A percentile compares a stretch with the other conserved stretches of the same genome.
Conservation (phyloP, 2,113 vertebrate genomes). For the Menidia beryllina region DNA sequence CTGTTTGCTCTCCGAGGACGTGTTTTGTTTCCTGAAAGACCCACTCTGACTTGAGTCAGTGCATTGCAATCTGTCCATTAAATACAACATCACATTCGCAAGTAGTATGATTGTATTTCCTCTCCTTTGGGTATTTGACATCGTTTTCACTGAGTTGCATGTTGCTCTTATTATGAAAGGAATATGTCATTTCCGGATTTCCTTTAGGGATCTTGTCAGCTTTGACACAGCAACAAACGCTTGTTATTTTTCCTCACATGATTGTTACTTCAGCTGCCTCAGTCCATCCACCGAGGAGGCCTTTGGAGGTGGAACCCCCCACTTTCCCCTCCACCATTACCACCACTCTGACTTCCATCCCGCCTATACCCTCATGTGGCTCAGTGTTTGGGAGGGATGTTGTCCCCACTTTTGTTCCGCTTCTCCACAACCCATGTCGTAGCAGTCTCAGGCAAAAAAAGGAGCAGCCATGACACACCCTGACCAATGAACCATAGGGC, state of each 20-base stretch:
- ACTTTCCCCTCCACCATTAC: neutral
- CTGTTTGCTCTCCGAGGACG: neutral
- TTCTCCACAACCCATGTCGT: neutral
- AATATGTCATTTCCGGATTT: neutral
- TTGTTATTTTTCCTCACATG: constrained; percentile 66
- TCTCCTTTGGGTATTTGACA: neutral
- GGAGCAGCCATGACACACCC: constrained; percentile 42
- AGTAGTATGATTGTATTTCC: neutral
- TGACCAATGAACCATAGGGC: constrained; percentile 6
- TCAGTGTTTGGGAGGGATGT: constrained; percentile 6
- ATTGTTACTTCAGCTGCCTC: constrained; percentile 79
- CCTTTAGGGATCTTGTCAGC: neutral
- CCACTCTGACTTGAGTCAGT: neutral
- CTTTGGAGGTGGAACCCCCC: constrained; percentile 33
- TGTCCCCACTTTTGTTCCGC: constrained; percentile 1
- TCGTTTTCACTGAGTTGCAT: neutral
- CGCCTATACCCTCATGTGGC: constrained; percentile 18
- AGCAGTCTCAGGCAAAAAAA: neutral
- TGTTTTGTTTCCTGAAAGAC: neutral
- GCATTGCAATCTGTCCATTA: neutral
- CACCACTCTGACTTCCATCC: constrained; percentile 4
- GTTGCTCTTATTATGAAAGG: constrained; percentile 53
- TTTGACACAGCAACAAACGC: constrained; percentile 32
- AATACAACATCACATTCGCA: neutral
- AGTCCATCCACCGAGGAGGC: constrained; percentile 63